These are phyloP conservation scores for Acheta domesticus DNA, from an alignment of 2,888 invertebrate species.

Conservation along the genomic window DNA sequence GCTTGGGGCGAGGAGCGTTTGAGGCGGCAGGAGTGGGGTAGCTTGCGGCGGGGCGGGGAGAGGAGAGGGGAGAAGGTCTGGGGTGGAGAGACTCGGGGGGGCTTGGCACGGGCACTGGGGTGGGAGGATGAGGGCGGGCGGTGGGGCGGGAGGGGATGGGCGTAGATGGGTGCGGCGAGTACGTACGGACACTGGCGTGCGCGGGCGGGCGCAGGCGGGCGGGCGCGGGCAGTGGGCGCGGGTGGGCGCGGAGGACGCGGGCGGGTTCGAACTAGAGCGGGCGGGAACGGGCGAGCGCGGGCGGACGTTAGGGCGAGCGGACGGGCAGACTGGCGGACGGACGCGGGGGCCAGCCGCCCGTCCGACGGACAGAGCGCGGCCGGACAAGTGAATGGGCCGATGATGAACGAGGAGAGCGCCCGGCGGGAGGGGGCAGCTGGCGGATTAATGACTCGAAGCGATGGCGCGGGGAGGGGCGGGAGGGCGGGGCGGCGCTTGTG, in stretches of 20 bases:
- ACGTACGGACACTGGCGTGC: neutral
- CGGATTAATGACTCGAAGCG: constrained; percentile 10
- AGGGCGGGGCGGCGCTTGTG: neutral
- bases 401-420: neutral
- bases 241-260: neutral
- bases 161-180: neutral
- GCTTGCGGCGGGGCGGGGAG: too few species aligned
- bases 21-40: too few species aligned
- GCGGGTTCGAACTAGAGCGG: neutral
- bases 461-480: neutral
- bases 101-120: too few species aligned
- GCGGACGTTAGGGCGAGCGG: neutral
- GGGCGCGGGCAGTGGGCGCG: neutral
- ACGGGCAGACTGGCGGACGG: neutral
- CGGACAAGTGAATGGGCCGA: constrained; percentile 18
- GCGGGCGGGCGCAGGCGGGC: neutral
- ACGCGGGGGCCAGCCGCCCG: neutral
- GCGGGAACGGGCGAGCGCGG: neutral
- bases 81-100: too few species aligned
- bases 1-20: too few species aligned
- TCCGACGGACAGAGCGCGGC: neutral
- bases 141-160: too few species aligned
- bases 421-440: neutral
- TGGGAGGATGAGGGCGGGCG: too few species aligned
- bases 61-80: too few species aligned